Evolutionary conservation across 2,797 vertebrate genomes (phyloP).

Genomic region (Acrocephalus scirpaceus): DNA sequence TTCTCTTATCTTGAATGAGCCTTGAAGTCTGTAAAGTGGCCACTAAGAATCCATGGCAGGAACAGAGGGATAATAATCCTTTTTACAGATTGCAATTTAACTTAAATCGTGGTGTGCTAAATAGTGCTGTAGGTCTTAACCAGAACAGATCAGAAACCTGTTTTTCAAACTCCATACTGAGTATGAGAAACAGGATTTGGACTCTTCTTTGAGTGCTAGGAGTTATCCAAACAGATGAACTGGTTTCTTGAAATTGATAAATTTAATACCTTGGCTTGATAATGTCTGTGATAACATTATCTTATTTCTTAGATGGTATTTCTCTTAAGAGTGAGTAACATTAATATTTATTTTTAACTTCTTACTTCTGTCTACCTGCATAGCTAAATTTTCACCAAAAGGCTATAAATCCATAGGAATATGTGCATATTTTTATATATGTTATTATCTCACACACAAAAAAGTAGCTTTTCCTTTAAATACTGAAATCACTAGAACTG

Average conservation of each 20-base stretch:
- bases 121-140: background rate
- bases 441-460: background rate
- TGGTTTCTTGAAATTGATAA: background rate
- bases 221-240: background rate
- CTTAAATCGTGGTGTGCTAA: slow-evolving; percentile 2
- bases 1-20: background rate
- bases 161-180: background rate
- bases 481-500: background rate
- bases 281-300: background rate
- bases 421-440: background rate
- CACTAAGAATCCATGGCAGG: background rate
- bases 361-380: background rate
- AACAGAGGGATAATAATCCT: slow-evolving; percentile 16
- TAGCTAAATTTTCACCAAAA: background rate
- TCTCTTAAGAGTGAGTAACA: background rate
- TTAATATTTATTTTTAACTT: background rate
- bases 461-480: background rate
- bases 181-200: background rate
- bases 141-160: background rate
- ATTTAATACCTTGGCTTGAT: background rate
- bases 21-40: background rate
- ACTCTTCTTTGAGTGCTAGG: background rate
- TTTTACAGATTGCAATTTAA: slow-evolving; percentile 8
- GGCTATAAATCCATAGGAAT: background rate
- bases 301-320: background rate